Evolutionary conservation across 2,113 vertebrate genomes (phyloP).

Genomic region (Dryoscopus gambensis): DNA sequence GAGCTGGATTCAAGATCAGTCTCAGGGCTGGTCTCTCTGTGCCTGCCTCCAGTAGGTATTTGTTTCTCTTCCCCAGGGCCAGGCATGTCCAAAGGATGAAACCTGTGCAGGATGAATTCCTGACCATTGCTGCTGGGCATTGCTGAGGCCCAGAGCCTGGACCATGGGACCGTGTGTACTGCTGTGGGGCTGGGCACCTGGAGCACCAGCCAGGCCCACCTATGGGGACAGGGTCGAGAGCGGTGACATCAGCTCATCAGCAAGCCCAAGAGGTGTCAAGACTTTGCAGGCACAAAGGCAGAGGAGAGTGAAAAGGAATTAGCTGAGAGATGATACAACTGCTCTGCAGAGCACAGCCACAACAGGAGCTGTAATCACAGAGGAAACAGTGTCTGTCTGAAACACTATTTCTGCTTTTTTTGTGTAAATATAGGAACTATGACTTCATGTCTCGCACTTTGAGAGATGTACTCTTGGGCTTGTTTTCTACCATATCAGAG

Average conservation of each 20-base stretch:
- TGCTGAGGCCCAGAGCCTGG: not conserved
- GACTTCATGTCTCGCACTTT: conserved; percentile 6
- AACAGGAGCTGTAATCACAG: not conserved
- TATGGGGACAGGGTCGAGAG: not conserved
- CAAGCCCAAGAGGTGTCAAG: not conserved
- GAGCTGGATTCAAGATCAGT: not conserved
- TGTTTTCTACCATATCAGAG: conserved; percentile 27
- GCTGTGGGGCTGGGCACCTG: not conserved
- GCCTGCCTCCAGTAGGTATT: not conserved
- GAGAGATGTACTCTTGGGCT: not conserved
- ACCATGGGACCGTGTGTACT: fast-evolving
- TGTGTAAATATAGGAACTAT: conserved; percentile 37
- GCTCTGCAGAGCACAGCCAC: not conserved
- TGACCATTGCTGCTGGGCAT: not conserved
- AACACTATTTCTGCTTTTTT: conserved; percentile 38
- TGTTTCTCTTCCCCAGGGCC: not conserved
- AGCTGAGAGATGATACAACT: not conserved
- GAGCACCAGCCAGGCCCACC: not conserved
- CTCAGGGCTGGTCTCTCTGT: not conserved
- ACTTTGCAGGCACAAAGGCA: not conserved
- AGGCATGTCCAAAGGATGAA: not conserved
- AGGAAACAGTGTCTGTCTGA: conserved; percentile 27
- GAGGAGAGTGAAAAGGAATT: not conserved
- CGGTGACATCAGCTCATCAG: not conserved
- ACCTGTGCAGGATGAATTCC: not conserved